Evolutionary conservation across 2,888 invertebrate species (phyloP).

Genomic region (Seira ritae): DNA sequence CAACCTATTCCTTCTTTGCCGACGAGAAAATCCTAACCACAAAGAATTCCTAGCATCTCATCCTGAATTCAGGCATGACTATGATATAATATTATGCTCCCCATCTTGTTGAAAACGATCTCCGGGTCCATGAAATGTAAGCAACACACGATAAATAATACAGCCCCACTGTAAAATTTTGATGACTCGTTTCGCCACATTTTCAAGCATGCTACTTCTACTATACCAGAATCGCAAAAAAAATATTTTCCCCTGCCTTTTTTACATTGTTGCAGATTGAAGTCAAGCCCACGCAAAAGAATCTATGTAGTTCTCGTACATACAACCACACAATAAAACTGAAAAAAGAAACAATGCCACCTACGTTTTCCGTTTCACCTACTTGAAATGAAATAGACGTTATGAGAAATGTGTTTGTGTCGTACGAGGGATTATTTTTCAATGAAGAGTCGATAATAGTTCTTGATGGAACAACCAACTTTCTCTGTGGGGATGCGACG

Average conservation of each 20-base stretch:
- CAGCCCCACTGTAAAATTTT: background rate
- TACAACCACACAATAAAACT: background rate
- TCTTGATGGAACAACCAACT: background rate
- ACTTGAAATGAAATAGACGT: background rate
- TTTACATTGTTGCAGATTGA: background rate
- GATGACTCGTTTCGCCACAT: background rate
- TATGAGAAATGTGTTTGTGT: background rate
- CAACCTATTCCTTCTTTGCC: no score
- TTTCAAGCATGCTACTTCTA: background rate
- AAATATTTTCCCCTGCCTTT: background rate
- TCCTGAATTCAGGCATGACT: no score
- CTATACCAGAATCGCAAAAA: no score
- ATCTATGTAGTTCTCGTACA: no score
- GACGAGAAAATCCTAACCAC: no score
- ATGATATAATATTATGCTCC: no score
- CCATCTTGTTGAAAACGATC: no score
- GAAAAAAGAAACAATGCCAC: background rate
- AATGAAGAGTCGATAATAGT: background rate
- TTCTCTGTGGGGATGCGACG: background rate
- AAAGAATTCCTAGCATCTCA: no score
- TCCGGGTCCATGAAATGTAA: no score
- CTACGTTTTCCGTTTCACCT: background rate
- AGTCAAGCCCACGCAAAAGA: background rate
- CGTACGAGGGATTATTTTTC: background rate
- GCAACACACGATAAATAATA: no score